A percentile compares a stretch with the other conserved stretches of the same genome.
Conservation (phyloP, 2,888 invertebrate species). For the Sacculina carcini region DNA sequence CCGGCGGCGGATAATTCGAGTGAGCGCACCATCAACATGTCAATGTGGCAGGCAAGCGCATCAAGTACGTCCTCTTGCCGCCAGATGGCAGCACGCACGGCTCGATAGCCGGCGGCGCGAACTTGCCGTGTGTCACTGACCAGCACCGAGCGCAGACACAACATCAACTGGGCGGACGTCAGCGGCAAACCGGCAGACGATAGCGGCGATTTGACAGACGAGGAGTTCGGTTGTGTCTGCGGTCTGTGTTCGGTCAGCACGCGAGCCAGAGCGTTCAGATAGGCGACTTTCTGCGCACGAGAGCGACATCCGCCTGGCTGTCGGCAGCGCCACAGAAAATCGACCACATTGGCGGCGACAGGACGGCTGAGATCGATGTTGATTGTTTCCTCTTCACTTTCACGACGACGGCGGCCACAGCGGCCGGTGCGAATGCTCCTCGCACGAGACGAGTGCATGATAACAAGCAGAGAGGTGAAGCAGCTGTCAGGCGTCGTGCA, state of each 20-base stretch:
- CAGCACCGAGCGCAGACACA: constrained; percentile 55
- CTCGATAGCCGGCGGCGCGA: constrained; percentile 61
- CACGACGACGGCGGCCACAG: too few relatives aligned
- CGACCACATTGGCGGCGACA: background rate
- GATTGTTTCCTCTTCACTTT: background rate
- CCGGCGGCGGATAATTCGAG: too few relatives aligned
- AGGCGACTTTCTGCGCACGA: constrained; percentile 44
- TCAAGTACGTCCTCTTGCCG: constrained; percentile 19
- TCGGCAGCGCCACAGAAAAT: background rate
- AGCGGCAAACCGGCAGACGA: background rate
- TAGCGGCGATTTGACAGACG: constrained; percentile 16
- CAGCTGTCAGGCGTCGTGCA: too few relatives aligned
- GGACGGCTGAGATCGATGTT: background rate
- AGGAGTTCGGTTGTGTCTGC: constrained; percentile 36
- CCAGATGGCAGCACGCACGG: constrained; percentile 54
- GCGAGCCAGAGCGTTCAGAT: constrained; percentile 66
- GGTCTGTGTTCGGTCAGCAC: constrained; percentile 36
- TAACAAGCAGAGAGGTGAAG: too few relatives aligned
- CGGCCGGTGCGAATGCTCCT: too few relatives aligned
- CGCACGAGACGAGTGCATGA: too few relatives aligned
- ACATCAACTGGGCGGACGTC: constrained; percentile 13
- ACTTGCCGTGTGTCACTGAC: constrained; percentile 68
- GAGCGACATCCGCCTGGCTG: background rate
- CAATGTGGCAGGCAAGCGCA: background rate
- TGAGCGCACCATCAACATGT: background rate